A percentile compares a stretch with the other conserved stretches of the same genome.
Evolutionary conservation across 1,140 invertebrate species (phyloP).

Genomic region (Drosophila kohkoa): DNA sequence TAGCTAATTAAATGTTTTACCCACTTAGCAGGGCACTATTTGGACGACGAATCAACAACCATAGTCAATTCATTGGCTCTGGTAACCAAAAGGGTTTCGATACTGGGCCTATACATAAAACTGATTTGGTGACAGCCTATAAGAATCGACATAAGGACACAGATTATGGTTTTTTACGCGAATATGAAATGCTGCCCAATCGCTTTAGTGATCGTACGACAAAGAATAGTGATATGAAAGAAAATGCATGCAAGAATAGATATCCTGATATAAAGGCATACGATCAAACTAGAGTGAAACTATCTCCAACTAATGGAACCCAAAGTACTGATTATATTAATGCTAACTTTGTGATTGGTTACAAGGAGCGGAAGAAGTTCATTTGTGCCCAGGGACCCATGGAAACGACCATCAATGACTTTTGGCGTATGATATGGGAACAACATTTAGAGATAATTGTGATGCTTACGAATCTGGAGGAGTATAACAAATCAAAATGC

Average conservation of each 20-base stretch:
- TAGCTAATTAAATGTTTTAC: neutral
- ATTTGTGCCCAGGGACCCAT: slow-evolving; percentile 97
- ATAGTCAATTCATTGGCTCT: slow-evolving; percentile 79
- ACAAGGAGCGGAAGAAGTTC: slow-evolving; percentile 96
- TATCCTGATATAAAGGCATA: slow-evolving; percentile 96
- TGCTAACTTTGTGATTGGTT: slow-evolving; percentile 95
- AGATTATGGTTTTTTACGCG: slow-evolving; percentile 94
- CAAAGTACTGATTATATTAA: slow-evolving; percentile 96
- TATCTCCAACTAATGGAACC: slow-evolving; percentile 91
- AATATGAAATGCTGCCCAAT: slow-evolving; percentile 94
- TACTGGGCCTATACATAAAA: slow-evolving; percentile 91
- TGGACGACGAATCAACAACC: slow-evolving; percentile 78
- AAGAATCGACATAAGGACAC: slow-evolving; percentile 93
- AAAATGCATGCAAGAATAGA: slow-evolving; percentile 94
- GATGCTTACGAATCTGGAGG: slow-evolving; percentile 97
- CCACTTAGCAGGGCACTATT: slow-evolving; percentile 65
- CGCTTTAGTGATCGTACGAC: slow-evolving; percentile 94
- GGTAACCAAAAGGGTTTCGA: slow-evolving; percentile 89
- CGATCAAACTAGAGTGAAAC: slow-evolving; percentile 95
- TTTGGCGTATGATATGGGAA: slow-evolving; percentile 99
- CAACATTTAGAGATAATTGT: slow-evolving; percentile 95
- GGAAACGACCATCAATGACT: slow-evolving; percentile 96
- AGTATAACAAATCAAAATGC: slow-evolving; percentile 97
- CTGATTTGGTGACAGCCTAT: slow-evolving; percentile 90
- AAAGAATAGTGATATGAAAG: slow-evolving; percentile 93